Evolutionary conservation across 2,888 invertebrate genomes (phyloP).

Genomic region (Tiliacea citrago): DNA sequence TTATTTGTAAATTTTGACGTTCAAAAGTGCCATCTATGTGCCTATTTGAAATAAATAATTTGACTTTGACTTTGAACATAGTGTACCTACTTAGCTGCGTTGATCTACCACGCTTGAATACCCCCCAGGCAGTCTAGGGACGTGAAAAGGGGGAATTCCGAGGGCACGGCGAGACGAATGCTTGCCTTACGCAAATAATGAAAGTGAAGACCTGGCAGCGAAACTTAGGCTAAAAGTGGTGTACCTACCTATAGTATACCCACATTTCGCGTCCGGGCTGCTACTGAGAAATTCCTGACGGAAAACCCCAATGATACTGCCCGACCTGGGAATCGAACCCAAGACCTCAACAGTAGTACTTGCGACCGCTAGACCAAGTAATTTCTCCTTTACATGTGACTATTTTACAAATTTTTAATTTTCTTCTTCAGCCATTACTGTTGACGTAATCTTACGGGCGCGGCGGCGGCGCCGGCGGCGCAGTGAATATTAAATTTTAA

Average conservation of each 20-base stretch:
- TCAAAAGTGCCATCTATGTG: too few relatives aligned
- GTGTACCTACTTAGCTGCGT: background rate
- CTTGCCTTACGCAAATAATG: slow-evolving; percentile 8
- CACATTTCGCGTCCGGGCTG: too few relatives aligned
- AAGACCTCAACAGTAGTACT: too few relatives aligned
- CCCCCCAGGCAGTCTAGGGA: slow-evolving; percentile 4
- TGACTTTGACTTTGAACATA: too few relatives aligned
- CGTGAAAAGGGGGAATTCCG: background rate
- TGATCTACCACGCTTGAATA: slow-evolving; percentile 1
- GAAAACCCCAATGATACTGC: too few relatives aligned
- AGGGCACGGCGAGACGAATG: slow-evolving; percentile 15
- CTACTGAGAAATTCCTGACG: too few relatives aligned
- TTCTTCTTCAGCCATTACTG: too few relatives aligned
- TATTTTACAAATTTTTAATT: background rate
- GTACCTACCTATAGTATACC: too few relatives aligned
- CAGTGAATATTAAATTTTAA: background rate
- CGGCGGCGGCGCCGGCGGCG: too few relatives aligned
- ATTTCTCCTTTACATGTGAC: background rate
- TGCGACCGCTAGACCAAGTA: background rate
- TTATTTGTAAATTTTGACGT: too few relatives aligned
- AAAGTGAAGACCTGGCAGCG: background rate
- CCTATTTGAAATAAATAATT: too few relatives aligned
- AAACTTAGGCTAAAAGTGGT: background rate
- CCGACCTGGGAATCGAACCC: too few relatives aligned
- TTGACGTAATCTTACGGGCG: background rate